Conservation (phyloP, 2,797 vertebrate species). For the Acipenser ruthenus region DNA sequence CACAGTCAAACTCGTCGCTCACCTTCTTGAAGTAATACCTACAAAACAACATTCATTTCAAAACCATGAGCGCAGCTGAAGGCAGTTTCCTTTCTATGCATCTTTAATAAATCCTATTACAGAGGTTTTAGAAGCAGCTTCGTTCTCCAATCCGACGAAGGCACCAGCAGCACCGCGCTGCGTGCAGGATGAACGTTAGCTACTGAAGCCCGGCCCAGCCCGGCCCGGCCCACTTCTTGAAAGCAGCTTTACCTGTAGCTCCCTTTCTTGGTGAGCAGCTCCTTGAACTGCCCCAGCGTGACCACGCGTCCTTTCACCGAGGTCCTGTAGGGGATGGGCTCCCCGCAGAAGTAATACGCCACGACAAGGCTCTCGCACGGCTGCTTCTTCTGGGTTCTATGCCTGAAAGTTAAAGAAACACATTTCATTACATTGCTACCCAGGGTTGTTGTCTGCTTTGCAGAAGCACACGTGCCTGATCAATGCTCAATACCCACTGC, state of each 20-base stretch:
- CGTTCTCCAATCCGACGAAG: too few relatives aligned
- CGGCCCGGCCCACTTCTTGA: too few relatives aligned
- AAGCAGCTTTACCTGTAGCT: slow-evolving; percentile 76
- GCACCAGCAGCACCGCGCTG: too few relatives aligned
- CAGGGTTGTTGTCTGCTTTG: too few relatives aligned
- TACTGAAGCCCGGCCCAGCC: too few relatives aligned
- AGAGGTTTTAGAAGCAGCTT: too few relatives aligned
- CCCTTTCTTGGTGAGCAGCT: slow-evolving; percentile 97
- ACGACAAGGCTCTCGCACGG: slow-evolving; percentile 82
- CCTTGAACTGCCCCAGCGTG: slow-evolving; percentile 93
- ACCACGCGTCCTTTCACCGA: slow-evolving; percentile 83
- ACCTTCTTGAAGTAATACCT: slow-evolving; percentile 99
- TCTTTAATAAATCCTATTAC: too few relatives aligned
- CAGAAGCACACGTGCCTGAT: slow-evolving; percentile 47
- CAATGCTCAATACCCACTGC: slow-evolving; percentile 51
- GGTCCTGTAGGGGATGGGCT: slow-evolving; percentile 93
- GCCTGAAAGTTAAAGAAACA: slow-evolving; percentile 48
- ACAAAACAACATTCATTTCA: neutral
- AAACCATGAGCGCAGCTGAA: neutral
- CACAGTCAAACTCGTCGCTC: slow-evolving; percentile 94
- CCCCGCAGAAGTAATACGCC: slow-evolving; percentile 95
- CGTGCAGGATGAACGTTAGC: too few relatives aligned
- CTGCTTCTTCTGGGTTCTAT: slow-evolving; percentile 70
- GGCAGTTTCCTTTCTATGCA: too few relatives aligned
- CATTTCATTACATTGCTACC: too few relatives aligned